These are phyloP conservation scores for Zhengitettix transpicula DNA, from an alignment of 2,888 invertebrate genomes.

Conservation along the genomic window DNA sequence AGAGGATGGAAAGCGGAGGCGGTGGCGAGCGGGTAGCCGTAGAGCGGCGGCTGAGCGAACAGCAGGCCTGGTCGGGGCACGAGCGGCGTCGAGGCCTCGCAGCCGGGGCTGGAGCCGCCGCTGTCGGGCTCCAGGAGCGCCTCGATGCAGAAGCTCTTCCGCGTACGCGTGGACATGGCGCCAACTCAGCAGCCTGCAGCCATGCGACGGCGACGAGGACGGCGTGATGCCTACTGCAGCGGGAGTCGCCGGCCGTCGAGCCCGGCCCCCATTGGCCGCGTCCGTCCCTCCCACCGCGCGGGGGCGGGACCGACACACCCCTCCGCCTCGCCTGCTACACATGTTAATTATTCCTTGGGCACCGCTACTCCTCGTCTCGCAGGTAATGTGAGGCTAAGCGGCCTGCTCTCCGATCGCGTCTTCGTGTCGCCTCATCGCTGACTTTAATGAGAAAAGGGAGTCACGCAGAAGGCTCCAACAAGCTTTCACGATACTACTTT, in stretches of 20 bases:
- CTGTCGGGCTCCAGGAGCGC: conserved; percentile 15
- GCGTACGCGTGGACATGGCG: background rate
- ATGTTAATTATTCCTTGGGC: background rate
- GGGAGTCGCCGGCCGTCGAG: background rate
- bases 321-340: conserved; percentile 1
- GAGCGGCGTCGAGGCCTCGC: conserved; percentile 25
- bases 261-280: background rate
- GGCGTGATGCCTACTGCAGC: background rate
- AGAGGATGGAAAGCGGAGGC: conserved; percentile 37
- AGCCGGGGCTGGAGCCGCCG: conserved; percentile 27
- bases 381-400: no score
- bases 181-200: background rate
- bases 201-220: background rate
- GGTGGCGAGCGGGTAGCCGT: background rate
- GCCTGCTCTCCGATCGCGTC: no score
- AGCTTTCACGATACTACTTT: no score
- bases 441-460: no score
- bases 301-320: background rate
- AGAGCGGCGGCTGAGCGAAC: conserved; percentile 4
- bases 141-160: background rate
- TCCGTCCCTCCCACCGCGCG: background rate
- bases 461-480: no score
- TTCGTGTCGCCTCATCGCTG: no score
- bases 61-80: background rate
- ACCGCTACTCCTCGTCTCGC: no score